Evolutionary conservation across 1,140 invertebrate species (phyloP), one percentile per base, ranked within the genome.

Genomic region (Drosophila lacertosa): DNA sequence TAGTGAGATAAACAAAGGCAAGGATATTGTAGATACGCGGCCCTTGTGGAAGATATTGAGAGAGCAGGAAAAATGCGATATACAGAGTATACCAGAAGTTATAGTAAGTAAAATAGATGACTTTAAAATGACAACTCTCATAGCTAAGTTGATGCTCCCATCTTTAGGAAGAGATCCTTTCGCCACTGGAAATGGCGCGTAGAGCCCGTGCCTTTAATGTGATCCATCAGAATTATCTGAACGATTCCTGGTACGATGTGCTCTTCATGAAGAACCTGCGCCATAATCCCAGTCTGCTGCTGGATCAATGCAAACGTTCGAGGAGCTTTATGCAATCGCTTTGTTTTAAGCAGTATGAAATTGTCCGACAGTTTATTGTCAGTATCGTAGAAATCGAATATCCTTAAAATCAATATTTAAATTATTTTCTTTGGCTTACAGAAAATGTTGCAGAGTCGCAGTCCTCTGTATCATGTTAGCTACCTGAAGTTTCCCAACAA

Each of bases 371-470:
- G 45, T 90, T 84, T 44, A 73, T 90, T 55, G 81, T 86, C 0
- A 45, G 74, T 32, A 40, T 13, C 15, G 10, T 7, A 7, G n/a
- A n/a, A n/a, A 0, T 29, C 26, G 26, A 7, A 1, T 7, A 29
- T 29, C 7, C 7, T 26, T 26, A 0, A 6, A 0, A 29, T 9
- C 6, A 0, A 0, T 26, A 1, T 6, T 7, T 29, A 29, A 29
- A 2, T 29, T 29, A 2, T 40, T 11, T 15, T 2, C 33, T 10
- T 39, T 0, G 10, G 1, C 2, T 0, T 35, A 2, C 11, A 86
- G 90, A 91, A 91, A 91, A 91, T 91, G 83, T 35, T 91, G 15
- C 90, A 91, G 50, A 70, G 75, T 0, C 77, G 90, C 0, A 75
- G 68, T 57, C 90, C 90, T 0, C 42, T 89, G 0, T 91, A 91